Conservation (phyloP, 2,888 invertebrate genomes). For the Nephrotoma flavescens region DNA sequence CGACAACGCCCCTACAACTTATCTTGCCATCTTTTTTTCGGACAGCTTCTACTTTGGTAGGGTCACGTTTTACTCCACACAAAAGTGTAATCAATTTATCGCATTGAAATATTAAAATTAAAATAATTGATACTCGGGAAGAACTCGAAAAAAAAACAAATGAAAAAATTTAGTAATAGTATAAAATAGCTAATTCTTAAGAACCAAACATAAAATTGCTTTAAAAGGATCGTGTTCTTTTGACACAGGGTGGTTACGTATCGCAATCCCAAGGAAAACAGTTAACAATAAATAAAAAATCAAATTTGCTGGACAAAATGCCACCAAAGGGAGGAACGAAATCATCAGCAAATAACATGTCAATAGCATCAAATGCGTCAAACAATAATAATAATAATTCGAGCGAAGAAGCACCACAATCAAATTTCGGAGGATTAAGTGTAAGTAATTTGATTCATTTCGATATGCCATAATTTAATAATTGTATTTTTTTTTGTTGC, state of each 20-base stretch:
- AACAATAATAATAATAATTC: constrained; percentile 23
- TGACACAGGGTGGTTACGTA: constrained; percentile 51
- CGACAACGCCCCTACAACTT: no score
- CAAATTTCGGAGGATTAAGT: constrained; percentile 20
- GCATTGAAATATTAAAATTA: neutral
- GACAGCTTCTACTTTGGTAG: neutral
- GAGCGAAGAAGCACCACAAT: constrained; percentile 12
- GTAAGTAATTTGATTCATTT: constrained; percentile 23
- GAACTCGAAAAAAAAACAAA: neutral
- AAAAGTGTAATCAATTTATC: neutral
- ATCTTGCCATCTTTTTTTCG: no score
- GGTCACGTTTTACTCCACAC: neutral
- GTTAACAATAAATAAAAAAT: constrained; percentile 60
- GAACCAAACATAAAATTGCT: neutral
- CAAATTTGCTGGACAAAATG: constrained; percentile 65
- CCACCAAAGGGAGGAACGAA: constrained; percentile 32
- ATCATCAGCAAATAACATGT: constrained; percentile 13
- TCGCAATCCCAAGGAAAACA: constrained; percentile 35
- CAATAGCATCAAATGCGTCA: constrained; percentile 16
- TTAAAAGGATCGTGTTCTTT: constrained; percentile 48
- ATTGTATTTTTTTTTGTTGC: constrained; percentile 13
- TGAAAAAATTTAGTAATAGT: constrained; percentile 1
- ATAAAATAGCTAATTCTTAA: neutral
- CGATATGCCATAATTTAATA: neutral
- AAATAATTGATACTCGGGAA: neutral